Conservation (phyloP, 2,797 vertebrate species). For the Margarornis squamiger region DNA sequence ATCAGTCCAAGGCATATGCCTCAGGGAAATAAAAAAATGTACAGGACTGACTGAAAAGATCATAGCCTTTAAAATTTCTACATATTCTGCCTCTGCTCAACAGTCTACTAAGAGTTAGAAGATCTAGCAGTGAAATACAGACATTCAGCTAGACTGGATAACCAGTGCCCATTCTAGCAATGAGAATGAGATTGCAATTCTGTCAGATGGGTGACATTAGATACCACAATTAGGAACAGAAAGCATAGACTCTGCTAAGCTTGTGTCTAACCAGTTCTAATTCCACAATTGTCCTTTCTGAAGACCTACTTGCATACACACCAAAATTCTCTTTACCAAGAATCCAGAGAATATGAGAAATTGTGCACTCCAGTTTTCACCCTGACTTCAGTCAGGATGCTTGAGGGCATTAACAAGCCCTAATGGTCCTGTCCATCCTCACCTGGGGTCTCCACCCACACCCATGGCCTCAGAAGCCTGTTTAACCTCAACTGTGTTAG, state of each 20-base stretch:
- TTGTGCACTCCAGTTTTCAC: not conserved
- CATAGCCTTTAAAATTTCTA: not conserved
- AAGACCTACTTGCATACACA: not conserved
- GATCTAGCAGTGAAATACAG: not conserved
- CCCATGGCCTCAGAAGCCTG: not conserved
- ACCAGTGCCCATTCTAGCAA: not conserved
- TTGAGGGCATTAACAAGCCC: not conserved
- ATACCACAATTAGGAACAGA: not conserved
- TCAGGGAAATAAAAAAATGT: not conserved
- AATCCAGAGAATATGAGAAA: not conserved
- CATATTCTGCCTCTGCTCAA: not conserved
- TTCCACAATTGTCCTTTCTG: not conserved
- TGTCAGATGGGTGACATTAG: not conserved
- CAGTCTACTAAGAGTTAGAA: not conserved
- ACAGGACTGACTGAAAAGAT: not conserved
- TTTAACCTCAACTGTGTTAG: not conserved
- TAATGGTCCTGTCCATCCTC: not conserved
- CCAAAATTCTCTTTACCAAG: not conserved
- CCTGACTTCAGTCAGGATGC: not conserved
- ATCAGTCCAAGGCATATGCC: not conserved
- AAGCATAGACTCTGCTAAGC: not conserved
- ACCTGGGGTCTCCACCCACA: not conserved
- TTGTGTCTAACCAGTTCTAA: not conserved
- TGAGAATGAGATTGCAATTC: not conserved
- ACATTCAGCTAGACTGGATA: not conserved